phyloP scores from a whole-genome alignment of 2,888 invertebrate species.

The Dichetophora obliterata region DNA sequence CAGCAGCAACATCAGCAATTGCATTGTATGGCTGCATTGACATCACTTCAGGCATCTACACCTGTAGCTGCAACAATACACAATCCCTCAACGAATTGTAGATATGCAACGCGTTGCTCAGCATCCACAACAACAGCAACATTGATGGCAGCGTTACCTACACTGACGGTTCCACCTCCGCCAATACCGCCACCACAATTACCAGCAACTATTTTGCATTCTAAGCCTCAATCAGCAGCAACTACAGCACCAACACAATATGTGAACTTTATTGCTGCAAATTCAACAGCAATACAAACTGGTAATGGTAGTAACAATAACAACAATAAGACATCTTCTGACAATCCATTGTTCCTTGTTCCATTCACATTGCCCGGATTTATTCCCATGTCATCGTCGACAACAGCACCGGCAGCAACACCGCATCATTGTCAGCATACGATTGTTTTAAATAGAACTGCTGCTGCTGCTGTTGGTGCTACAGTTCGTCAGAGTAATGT shows the following conservation, averaged over 20 bases:
- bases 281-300: neutral
- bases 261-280: too few species aligned
- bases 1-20: constrained; percentile 52
- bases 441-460: constrained; percentile 13
- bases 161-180: constrained; percentile 21
- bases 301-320: neutral
- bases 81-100: constrained; percentile 32
- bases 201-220: neutral
- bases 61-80: constrained; percentile 44
- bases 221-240: neutral
- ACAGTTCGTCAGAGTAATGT: neutral
- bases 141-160: constrained; percentile 27
- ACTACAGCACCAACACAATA: neutral
- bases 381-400: constrained; percentile 38
- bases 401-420: constrained; percentile 32
- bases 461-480: constrained; percentile 21
- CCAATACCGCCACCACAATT: constrained; percentile 19
- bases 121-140: constrained; percentile 25
- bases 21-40: constrained; percentile 23
- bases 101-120: neutral
- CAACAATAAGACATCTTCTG: neutral
- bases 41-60: constrained; percentile 34
- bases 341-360: constrained; percentile 60
- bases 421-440: constrained; percentile 9
- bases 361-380: constrained; percentile 60